Evolutionary conservation across 2,113 vertebrate species (phyloP).

Genomic region (Stomatorhinus ivindoensis): DNA sequence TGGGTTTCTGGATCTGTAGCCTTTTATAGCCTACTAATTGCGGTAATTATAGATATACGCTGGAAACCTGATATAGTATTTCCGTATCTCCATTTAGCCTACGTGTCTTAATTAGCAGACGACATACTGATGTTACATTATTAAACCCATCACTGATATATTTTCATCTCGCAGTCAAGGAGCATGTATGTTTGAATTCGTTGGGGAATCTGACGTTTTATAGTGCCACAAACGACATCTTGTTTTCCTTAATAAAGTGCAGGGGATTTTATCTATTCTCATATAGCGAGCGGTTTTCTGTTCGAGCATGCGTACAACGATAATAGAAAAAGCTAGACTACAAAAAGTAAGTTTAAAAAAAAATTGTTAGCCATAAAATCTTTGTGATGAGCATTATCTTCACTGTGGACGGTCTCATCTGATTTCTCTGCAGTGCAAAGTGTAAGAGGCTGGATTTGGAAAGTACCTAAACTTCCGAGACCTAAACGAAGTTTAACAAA

Average conservation of each 20-base stretch:
- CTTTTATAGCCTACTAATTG: not conserved
- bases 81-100: not conserved
- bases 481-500: not conserved
- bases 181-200: not conserved
- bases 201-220: not conserved
- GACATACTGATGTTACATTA: not conserved
- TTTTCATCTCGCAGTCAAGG: not conserved
- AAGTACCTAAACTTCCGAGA: not conserved
- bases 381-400: not conserved
- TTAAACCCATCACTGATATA: not conserved
- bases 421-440: not conserved
- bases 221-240: not conserved
- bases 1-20: not conserved
- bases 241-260: not conserved
- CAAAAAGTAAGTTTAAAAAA: not conserved
- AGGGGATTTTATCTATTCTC: not conserved
- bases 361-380: not conserved
- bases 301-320: not conserved
- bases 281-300: not conserved
- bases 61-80: not conserved
- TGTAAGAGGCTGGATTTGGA: not conserved
- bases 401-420: not conserved
- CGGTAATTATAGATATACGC: not conserved
- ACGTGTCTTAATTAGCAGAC: not conserved
- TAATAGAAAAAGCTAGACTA: not conserved